Evolutionary conservation across 1,140 invertebrate genomes (phyloP).

Genomic region (Cotesia typhae): DNA sequence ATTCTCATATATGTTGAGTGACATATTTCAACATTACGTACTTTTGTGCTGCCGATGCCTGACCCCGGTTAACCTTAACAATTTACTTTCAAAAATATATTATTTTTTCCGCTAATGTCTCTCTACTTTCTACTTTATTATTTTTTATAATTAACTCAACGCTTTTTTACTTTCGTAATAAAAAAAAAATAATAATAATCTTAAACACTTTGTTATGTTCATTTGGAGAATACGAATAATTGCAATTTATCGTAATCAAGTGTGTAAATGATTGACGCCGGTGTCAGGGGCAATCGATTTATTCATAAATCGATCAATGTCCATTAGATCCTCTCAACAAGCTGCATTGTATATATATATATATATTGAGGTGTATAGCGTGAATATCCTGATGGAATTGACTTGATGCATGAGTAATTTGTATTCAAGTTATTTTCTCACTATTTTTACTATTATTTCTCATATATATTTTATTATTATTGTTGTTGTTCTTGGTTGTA

Average conservation of each 20-base stretch:
- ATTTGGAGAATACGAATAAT: background rate
- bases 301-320: conserved; percentile 40
- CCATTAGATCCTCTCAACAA: conserved; percentile 38
- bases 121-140: too few species aligned
- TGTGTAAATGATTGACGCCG: conserved; percentile 28
- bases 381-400: conserved; percentile 23
- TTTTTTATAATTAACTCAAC: too few species aligned
- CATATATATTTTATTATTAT: background rate
- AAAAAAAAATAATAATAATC: background rate
- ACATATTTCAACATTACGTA: too few species aligned
- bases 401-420: conserved; percentile 36
- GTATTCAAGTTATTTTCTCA: background rate
- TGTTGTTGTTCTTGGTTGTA: too few species aligned
- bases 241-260: background rate
- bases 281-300: conserved; percentile 40
- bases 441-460: background rate
- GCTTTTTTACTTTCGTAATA: too few species aligned
- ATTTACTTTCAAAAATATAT: too few species aligned
- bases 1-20: too few species aligned
- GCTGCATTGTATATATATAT: conserved; percentile 31
- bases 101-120: too few species aligned
- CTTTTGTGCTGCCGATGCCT: too few species aligned
- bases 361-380: conserved; percentile 12
- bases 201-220: background rate
- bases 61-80: too few species aligned